Percentiles rank a stretch among this genome's conserved stretches.
phyloP scores from a whole-genome alignment of 2,797 vertebrate genomes.

The Gallinago stenura region DNA sequence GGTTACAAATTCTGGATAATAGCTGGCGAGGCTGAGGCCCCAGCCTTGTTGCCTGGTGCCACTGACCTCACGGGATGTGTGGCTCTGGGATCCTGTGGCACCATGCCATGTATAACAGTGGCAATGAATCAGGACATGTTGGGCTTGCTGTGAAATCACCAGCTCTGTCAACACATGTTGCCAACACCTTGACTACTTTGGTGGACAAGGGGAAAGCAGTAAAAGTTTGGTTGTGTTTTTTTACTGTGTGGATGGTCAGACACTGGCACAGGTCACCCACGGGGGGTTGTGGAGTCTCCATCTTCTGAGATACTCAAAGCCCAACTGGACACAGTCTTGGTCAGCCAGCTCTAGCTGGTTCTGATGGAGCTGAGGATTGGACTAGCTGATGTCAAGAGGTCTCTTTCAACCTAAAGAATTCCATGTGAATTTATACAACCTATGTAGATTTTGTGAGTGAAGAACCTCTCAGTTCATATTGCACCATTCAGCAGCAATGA shows the following conservation, averaged over 20 bases:
- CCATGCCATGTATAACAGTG: accelerated
- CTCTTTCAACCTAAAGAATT: background rate
- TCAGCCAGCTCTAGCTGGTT: background rate
- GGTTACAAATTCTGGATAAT: background rate
- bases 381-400: background rate
- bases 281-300: background rate
- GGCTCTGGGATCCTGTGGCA: background rate
- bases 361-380: background rate
- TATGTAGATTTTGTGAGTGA: background rate
- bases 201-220: background rate
- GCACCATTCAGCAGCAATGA: background rate
- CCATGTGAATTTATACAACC: background rate
- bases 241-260: background rate
- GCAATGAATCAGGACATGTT: accelerated
- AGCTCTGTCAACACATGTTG: background rate
- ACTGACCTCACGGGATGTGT: background rate
- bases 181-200: background rate
- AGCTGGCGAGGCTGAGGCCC: background rate
- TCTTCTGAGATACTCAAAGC: background rate
- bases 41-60: background rate
- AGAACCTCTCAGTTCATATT: background rate
- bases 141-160: background rate
- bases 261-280: background rate
- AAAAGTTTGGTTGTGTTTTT: background rate
- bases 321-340: accelerated